phyloP scores from a whole-genome alignment of 2,888 invertebrate genomes.

The Drosophila hamatofila region DNA sequence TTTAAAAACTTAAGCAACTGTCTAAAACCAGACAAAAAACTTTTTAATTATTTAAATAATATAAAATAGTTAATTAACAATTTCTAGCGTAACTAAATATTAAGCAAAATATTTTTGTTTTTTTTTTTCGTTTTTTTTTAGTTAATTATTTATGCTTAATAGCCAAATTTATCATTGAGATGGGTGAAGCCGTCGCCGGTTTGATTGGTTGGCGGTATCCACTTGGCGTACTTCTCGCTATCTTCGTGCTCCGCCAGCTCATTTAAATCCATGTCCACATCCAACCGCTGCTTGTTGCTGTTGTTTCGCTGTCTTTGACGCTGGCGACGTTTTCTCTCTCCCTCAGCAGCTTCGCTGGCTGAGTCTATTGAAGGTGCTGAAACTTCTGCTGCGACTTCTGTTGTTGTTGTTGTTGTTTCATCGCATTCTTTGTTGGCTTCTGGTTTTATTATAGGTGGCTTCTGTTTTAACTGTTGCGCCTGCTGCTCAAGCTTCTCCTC shows the following conservation, averaged over 20 bases:
- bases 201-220: slow-evolving; percentile 92
- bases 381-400: not conserved
- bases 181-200: slow-evolving; percentile 91
- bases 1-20: not conserved
- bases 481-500: not conserved
- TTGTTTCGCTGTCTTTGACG: slow-evolving; percentile 82
- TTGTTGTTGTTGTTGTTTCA: not conserved
- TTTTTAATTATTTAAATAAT: not conserved
- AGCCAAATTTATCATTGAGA: slow-evolving; percentile 92
- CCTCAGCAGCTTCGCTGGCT: slow-evolving; percentile 2
- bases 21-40: not conserved
- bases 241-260: slow-evolving; percentile 86
- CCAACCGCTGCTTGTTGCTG: slow-evolving; percentile 79
- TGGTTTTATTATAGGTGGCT: not conserved
- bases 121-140: slow-evolving; percentile 70
- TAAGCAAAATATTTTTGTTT: not conserved
- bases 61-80: slow-evolving; percentile 4
- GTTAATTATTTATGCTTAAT: slow-evolving; percentile 85
- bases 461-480: not conserved
- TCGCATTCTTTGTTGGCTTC: not conserved
- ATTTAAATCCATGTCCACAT: slow-evolving; percentile 83
- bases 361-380: not conserved
- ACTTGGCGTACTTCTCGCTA: slow-evolving; percentile 89
- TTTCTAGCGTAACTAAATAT: slow-evolving; percentile 10
- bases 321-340: slow-evolving; percentile 71